Percentiles rank a stretch among this genome's conserved stretches.
phyloP scores from a whole-genome alignment of 2,888 invertebrate genomes.

The Limnephilus auricula region DNA sequence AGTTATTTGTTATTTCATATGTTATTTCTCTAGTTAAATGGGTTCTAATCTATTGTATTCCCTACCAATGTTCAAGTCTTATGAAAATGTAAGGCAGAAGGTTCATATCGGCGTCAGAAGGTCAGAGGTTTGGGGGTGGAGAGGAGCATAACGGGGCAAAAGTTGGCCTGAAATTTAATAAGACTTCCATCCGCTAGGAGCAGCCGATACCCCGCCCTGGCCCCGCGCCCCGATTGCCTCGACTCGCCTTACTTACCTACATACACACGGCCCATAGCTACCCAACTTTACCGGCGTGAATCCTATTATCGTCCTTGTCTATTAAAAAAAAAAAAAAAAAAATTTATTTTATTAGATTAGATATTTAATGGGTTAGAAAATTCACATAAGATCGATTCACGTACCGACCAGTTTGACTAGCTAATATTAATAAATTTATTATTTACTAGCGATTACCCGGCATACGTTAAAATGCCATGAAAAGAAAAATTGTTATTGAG shows the following conservation, averaged over 20 bases:
- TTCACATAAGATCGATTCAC: neutral
- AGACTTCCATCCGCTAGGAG: neutral
- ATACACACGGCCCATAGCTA: neutral
- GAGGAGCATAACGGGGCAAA: neutral
- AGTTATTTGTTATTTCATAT: too few species aligned
- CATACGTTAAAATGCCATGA: too few species aligned
- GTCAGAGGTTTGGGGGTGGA: neutral
- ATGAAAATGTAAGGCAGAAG: slow-evolving; percentile 39
- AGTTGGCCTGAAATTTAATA: neutral
- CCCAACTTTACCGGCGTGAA: neutral
- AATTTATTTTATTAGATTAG: too few species aligned
- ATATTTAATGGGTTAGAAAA: neutral
- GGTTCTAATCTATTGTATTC: neutral
- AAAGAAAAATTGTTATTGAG: too few species aligned
- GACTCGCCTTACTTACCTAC: neutral
- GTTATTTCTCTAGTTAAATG: neutral
- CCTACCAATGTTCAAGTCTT: neutral
- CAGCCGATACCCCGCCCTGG: neutral
- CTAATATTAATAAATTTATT: neutral
- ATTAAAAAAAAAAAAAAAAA: too few species aligned
- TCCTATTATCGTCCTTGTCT: neutral
- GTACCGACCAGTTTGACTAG: neutral
- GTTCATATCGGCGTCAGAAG: slow-evolving; percentile 13
- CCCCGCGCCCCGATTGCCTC: neutral
- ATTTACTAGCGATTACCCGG: too few species aligned